Conservation (phyloP, 1,140 invertebrate species). For the Brachionus asplanchnoidis region DNA sequence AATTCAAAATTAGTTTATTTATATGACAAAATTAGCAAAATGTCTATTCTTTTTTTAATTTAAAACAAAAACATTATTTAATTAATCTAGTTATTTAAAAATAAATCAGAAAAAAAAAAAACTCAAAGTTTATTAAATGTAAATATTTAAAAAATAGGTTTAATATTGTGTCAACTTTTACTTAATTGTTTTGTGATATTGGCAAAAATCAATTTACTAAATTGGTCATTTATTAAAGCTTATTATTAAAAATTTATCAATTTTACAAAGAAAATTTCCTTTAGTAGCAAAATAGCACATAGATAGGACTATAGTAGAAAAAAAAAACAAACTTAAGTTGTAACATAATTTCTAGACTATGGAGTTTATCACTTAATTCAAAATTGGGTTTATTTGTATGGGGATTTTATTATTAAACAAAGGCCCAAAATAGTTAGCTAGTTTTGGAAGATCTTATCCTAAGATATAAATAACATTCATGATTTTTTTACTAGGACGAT, state of each 20-base stretch:
- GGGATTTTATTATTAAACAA: neutral
- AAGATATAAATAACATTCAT: neutral
- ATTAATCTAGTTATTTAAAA: neutral
- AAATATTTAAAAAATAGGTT: neutral
- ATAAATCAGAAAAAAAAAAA: neutral
- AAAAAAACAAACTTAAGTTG: neutral
- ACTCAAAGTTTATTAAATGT: neutral
- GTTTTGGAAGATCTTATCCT: neutral
- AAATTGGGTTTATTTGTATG: slow-evolving; percentile 5
- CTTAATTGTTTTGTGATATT: neutral
- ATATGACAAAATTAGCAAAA: neutral
- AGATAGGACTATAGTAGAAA: neutral
- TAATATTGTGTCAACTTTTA: neutral
- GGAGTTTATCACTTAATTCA: neutral
- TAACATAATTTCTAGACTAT: slow-evolving; percentile 29
- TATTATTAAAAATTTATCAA: neutral
- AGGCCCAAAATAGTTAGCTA: neutral
- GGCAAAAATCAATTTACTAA: neutral
- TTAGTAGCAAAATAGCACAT: neutral
- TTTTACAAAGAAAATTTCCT: neutral
- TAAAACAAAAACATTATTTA: neutral
- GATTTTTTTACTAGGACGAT: neutral
- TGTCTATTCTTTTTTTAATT: neutral
- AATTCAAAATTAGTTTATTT: neutral
- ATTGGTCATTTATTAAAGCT: neutral